These are phyloP conservation scores for Mesorhabditis sp. DNA, from an alignment of 2,888 invertebrate genomes.

Conservation along the genomic window DNA sequence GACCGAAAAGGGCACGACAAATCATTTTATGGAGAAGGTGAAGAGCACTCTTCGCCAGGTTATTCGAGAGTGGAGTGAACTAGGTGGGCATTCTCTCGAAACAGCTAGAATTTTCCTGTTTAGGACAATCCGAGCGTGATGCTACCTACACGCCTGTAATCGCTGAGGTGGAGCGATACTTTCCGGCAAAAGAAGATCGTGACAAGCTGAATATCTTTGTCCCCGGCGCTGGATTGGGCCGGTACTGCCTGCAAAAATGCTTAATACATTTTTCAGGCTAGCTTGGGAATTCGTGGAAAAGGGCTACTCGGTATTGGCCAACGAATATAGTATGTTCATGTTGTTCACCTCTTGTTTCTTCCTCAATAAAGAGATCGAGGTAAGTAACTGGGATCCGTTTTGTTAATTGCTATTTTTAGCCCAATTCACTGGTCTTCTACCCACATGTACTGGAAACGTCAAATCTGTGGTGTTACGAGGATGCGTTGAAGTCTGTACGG, in stretches of 20 bases:
- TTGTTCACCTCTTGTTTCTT: constrained; percentile 91
- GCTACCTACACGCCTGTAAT: constrained; percentile 82
- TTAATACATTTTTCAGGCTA: constrained; percentile 60
- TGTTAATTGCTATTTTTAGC: constrained; percentile 22
- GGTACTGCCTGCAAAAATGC: neutral
- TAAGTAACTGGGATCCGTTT: no score
- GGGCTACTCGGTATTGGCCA: constrained; percentile 90
- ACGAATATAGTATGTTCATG: constrained; percentile 97
- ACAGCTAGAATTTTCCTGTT: neutral
- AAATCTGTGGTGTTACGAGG: constrained; percentile 77
- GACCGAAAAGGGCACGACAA: no score
- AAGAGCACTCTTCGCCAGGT: constrained; percentile 90
- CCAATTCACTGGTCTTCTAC: constrained; percentile 76
- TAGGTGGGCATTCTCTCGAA: constrained; percentile 21
- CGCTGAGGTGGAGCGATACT: constrained; percentile 73
- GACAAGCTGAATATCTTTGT: constrained; percentile 75
- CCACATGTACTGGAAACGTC: constrained; percentile 94
- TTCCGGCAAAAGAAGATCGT: constrained; percentile 59
- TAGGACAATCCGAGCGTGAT: constrained; percentile 40
- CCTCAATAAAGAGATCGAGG: constrained; percentile 67
- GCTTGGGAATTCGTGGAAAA: constrained; percentile 86
- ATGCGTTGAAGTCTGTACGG: constrained; percentile 70
- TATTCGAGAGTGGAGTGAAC: constrained; percentile 90
- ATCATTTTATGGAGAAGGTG: constrained; percentile 74
- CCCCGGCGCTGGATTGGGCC: constrained; percentile 90